Percentiles rank a stretch among this genome's conserved stretches.
Evolutionary conservation across 2,797 vertebrate genomes (phyloP).

Genomic region (Cossypha caffra): DNA sequence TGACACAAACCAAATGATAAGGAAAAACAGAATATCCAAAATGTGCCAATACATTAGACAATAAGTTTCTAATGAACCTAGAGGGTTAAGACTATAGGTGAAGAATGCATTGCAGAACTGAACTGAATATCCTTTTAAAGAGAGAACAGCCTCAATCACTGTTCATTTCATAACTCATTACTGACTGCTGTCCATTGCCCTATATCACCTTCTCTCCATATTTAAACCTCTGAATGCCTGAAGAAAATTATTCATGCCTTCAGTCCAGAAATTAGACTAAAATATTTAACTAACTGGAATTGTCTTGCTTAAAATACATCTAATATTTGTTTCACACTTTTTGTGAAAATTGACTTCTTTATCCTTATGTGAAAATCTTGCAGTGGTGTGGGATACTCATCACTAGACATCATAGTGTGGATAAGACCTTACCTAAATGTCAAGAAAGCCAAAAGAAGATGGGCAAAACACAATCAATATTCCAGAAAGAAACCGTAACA

Average conservation of each 20-base stretch:
- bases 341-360: background rate
- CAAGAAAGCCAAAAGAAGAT: background rate
- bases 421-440: background rate
- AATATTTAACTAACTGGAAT: background rate
- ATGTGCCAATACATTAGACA: background rate
- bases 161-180: background rate
- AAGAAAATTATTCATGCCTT: background rate
- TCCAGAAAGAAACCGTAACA: background rate
- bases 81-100: background rate
- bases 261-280: background rate
- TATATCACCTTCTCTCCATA: background rate
- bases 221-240: background rate
- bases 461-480: background rate
- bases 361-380: background rate
- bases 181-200: background rate
- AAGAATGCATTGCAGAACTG: background rate
- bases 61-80: background rate
- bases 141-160: background rate
- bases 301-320: background rate
- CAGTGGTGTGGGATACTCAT: background rate
- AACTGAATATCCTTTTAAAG: background rate
- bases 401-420: background rate
- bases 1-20: background rate
- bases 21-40: background rate
- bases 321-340: background rate